Evolutionary conservation across 1,140 invertebrate species (phyloP).

Genomic region (Hyphantria cunea): DNA sequence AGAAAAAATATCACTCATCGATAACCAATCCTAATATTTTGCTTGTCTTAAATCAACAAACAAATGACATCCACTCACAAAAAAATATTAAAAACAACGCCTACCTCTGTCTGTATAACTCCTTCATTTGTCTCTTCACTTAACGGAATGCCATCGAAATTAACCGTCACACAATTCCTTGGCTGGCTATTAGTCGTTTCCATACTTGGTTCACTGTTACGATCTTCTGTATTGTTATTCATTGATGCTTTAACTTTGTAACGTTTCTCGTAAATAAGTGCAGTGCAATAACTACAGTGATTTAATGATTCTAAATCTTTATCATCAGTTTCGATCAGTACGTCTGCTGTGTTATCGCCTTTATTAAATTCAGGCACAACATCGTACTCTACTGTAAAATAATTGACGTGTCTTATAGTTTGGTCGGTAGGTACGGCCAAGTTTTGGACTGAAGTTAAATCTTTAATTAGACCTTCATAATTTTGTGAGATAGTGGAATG

Average conservation of each 20-base stretch:
- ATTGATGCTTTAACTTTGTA: conserved; percentile 52
- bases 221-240: conserved; percentile 39
- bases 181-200: conserved; percentile 33
- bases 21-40: too few relatives aligned
- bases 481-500: conserved; percentile 37
- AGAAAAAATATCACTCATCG: too few relatives aligned
- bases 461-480: conserved; percentile 32
- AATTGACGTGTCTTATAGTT: conserved; percentile 60
- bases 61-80: background rate
- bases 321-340: conserved; percentile 26
- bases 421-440: conserved; percentile 46
- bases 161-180: conserved; percentile 43
- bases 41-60: too few relatives aligned
- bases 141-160: conserved; percentile 43
- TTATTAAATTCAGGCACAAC: background rate
- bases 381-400: conserved; percentile 63
- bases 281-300: conserved; percentile 56
- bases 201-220: conserved; percentile 34
- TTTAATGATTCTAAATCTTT: conserved; percentile 35
- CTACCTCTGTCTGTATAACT: conserved; percentile 55
- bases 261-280: conserved; percentile 31
- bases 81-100: background rate
- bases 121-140: conserved; percentile 52
- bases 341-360: conserved; percentile 11
- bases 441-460: conserved; percentile 55